These are phyloP conservation scores for Idaea dimidiata DNA, from an alignment of 2,888 invertebrate genomes.

Conservation along the genomic window DNA sequence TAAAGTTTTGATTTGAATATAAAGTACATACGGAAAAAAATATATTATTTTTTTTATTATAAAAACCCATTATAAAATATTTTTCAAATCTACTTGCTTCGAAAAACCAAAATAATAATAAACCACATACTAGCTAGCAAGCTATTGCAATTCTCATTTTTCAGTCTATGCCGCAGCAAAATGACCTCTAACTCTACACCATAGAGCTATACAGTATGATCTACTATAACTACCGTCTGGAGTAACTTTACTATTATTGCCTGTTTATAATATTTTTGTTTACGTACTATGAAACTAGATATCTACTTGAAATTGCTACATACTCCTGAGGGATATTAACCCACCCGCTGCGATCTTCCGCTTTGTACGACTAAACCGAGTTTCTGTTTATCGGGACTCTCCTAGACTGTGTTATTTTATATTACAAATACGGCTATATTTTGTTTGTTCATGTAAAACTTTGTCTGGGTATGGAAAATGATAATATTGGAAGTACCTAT, in stretches of 20 bases:
- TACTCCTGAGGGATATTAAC: slow-evolving; percentile 72
- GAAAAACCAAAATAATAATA: not conserved
- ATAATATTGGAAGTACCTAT: not conserved
- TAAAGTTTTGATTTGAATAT: too few relatives aligned
- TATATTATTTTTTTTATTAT: too few relatives aligned
- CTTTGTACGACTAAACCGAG: slow-evolving; percentile 49
- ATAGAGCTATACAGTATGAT: not conserved
- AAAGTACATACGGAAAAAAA: too few relatives aligned
- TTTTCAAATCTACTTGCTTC: too few relatives aligned
- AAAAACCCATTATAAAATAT: too few relatives aligned
- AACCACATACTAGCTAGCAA: slow-evolving; percentile 2
- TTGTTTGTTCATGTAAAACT: slow-evolving; percentile 26
- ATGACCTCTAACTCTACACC: not conserved
- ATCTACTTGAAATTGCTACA: slow-evolving; percentile 69
- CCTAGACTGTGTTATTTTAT: slow-evolving; percentile 38
- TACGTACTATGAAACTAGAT: slow-evolving; percentile 47
- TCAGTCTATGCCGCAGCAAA: not conserved
- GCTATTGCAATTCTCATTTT: not conserved
- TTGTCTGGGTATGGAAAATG: slow-evolving; percentile 11
- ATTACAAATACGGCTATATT: slow-evolving; percentile 32
- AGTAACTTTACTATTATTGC: slow-evolving; percentile 54
- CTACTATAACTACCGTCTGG: slow-evolving; percentile 36
- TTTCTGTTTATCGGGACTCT: slow-evolving; percentile 64
- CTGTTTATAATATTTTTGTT: slow-evolving; percentile 66
- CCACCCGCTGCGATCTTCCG: slow-evolving; percentile 56